Conservation (phyloP, 2,113 vertebrate species). For the Onychostoma macrolepis region DNA sequence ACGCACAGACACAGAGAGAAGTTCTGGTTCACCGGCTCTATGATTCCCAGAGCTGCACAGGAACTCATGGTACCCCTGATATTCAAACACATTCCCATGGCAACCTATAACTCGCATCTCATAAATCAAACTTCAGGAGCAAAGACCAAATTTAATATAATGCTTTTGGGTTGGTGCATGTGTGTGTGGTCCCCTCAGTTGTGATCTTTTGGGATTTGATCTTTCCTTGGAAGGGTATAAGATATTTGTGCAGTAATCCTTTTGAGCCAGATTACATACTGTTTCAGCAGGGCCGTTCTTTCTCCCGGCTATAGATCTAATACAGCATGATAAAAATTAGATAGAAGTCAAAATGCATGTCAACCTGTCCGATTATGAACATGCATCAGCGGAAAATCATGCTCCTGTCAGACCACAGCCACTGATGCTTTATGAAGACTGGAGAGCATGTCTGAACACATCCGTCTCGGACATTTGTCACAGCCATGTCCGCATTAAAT, state of each 20-base stretch:
- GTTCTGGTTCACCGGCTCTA: constrained; percentile 44
- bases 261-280: constrained; percentile 5
- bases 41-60: constrained; percentile 47
- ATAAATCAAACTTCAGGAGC: constrained; percentile 54
- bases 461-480: not conserved
- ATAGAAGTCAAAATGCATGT: constrained; percentile 8
- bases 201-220: constrained; percentile 26
- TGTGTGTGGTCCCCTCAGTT: constrained; percentile 15
- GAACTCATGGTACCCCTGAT: constrained; percentile 46
- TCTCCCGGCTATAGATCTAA: constrained; percentile 1
- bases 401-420: constrained; percentile 17
- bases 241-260: constrained; percentile 12
- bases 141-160: constrained; percentile 40
- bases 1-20: not conserved
- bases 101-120: constrained; percentile 47
- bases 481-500: not conserved
- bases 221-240: not conserved
- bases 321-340: not conserved
- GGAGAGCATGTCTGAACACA: not conserved
- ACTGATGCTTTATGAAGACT: constrained; percentile 1
- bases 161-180: constrained; percentile 24
- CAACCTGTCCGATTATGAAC: constrained; percentile 15
- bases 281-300: not conserved
- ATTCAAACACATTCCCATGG: constrained; percentile 56
- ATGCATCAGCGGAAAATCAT: constrained; percentile 17